Conservation (phyloP, 2,113 vertebrate species). For the Pterocles gutturalis region DNA sequence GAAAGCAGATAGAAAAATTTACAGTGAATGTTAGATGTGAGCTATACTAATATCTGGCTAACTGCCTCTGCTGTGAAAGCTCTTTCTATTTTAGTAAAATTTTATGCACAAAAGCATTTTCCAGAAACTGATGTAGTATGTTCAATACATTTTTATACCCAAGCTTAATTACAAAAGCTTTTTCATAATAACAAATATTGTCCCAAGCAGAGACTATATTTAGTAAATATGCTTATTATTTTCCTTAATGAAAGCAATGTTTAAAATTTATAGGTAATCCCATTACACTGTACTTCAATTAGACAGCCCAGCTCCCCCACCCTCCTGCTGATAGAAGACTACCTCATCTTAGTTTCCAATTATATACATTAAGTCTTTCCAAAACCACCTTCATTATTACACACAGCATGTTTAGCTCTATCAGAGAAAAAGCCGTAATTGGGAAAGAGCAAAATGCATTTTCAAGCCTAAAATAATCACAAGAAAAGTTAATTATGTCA, state of each 20-base stretch:
- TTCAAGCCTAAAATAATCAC: conserved; percentile 49
- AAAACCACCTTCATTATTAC: conserved; percentile 57
- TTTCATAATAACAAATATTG: conserved; percentile 71
- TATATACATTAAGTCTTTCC: conserved; percentile 53
- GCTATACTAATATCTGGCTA: conserved; percentile 48
- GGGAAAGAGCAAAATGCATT: conserved; percentile 32
- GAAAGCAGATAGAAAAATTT: conserved; percentile 21
- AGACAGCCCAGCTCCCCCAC: conserved; percentile 15
- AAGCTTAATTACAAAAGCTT: conserved; percentile 65
- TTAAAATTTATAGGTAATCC: conserved; percentile 65
- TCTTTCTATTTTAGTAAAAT: conserved; percentile 58
- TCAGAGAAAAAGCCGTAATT: conserved; percentile 29
- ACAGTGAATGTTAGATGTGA: background rate
- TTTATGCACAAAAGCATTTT: conserved; percentile 54
- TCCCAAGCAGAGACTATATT: conserved; percentile 45
- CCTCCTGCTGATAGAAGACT: conserved; percentile 52
- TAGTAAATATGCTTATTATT: conserved; percentile 72
- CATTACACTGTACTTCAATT: conserved; percentile 64
- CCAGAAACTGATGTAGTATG: conserved; percentile 37
- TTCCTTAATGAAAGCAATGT: conserved; percentile 70
- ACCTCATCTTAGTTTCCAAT: conserved; percentile 45
- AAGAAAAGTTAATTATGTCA: conserved; percentile 67
- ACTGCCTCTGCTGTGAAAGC: conserved; percentile 49
- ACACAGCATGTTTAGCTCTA: conserved; percentile 42
- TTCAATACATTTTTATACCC: conserved; percentile 46